Base-by-base conservation (phyloP, 64 coral and sea anemone species). In the Orbicella faveolata region DNA sequence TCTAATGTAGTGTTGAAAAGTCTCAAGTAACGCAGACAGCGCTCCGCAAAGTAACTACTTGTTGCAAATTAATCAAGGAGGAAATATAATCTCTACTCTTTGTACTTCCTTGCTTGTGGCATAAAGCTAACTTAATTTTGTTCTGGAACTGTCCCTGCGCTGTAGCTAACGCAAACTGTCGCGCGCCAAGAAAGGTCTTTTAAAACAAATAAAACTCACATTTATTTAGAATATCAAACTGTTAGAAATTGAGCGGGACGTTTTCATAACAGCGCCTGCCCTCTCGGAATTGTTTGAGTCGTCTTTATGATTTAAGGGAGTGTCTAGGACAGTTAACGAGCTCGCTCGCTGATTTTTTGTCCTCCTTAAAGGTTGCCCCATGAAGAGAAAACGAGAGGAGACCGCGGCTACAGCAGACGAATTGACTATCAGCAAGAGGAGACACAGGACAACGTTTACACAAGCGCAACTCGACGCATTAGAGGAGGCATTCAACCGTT, bases 401-500 rank as follows among this genome's bases (percentile, higher is more conserved):
- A 87, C 78, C 41, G 87, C 76, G 2, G 62, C 25, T 63, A 73
- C 75, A 21, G 75, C 36, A n/a, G 92, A 94, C 2, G 95, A 97
- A 12, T 75, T 93, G 37, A 75, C 83, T 19, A 87, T 77, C 23
- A 85, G 80, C 26, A 97, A 97, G 41, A 90, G 95, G 61, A 92
- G 95, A 3, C 95, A 97, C 19, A 74, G 95, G 19, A 97, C 95
- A 6, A 97, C 95, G 59, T 97, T 97, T 73, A 93, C 95, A 9
- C 91, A 97, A 83, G 69, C 79, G 5, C 95, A 97, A 67, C 88
- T 97, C 19, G 95, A 97, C 34, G 88, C 95, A 0, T 20, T 97
- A 0, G 95, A 97, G 30, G 95, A 97, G 8, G 92, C 95, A 15
- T 97, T 97, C 17, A 93, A 53, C 21, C 88, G 92, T 12, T 97